Conservation (phyloP, 2,797 vertebrate genomes). For the Rhinichthys osculus region DNA sequence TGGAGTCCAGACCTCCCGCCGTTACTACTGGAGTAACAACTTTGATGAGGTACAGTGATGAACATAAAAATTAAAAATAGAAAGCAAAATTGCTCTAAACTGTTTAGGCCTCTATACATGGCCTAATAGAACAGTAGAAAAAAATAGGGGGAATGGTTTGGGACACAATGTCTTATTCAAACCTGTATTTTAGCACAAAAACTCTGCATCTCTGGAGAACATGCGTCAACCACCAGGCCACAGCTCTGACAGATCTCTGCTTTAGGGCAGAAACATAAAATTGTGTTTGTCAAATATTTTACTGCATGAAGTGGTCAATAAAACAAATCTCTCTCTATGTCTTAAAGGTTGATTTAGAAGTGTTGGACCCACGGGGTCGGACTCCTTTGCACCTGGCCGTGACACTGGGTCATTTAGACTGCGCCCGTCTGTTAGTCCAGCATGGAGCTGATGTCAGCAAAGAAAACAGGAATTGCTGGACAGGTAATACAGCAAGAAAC, state of each 20-base stretch:
- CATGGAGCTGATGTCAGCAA: conserved; percentile 92
- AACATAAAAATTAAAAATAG: neutral
- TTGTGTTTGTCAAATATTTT: conserved; percentile 1
- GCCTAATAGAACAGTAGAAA: too few relatives aligned
- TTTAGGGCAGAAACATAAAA: neutral
- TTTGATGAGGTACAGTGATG: conserved; percentile 1
- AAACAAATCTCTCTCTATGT: conserved; percentile 3
- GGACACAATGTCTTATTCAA: conserved; percentile 1
- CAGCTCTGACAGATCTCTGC: neutral
- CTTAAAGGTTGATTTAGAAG: conserved; percentile 86
- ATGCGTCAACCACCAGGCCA: neutral
- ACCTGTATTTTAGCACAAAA: conserved; percentile 1
- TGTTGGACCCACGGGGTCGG: conserved; percentile 91
- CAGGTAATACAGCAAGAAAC: conserved; percentile 76
- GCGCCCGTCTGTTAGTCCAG: conserved; percentile 88
- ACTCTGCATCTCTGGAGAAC: neutral
- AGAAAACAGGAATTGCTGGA: conserved; percentile 96
- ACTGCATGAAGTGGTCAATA: conserved; percentile 1
- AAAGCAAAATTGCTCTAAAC: neutral
- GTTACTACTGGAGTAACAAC: neutral
- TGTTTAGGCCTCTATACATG: neutral
- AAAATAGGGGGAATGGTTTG: too few relatives aligned
- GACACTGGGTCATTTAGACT: conserved; percentile 91
- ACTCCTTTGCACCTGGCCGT: conserved; percentile 95
- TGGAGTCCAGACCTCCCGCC: neutral